Conservation (phyloP, 1,140 invertebrate species). For the Euschistus heros region DNA sequence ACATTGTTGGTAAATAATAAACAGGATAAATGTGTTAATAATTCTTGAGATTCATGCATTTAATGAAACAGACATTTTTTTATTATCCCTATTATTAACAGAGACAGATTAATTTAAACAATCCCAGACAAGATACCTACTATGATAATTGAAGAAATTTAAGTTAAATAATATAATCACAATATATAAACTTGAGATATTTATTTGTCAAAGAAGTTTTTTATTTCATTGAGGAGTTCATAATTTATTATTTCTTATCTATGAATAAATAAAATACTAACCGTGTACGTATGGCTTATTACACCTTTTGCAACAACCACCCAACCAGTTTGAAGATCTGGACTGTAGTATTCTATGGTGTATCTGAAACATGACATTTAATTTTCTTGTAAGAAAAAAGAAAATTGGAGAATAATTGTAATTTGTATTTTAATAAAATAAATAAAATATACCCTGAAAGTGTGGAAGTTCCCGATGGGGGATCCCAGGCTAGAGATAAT, state of each 20-base stretch:
- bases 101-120: no score
- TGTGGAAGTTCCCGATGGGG: slow-evolving; percentile 39
- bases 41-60: no score
- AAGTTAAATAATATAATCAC: not conserved
- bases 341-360: slow-evolving; percentile 78
- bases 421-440: not conserved
- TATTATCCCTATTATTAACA: no score
- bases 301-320: slow-evolving; percentile 57
- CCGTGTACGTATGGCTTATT: slow-evolving; percentile 50
- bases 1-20: no score
- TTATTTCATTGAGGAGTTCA: no score
- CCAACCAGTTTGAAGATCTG: slow-evolving; percentile 68
- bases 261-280: slow-evolving; percentile 34
- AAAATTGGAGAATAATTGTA: not conserved
- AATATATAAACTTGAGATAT: no score
- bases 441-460: slow-evolving; percentile 21
- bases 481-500: slow-evolving; percentile 69
- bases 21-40: no score
- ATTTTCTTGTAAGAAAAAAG: not conserved
- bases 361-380: slow-evolving; percentile 41
- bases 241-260: no score
- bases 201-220: no score
- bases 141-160: not conserved
- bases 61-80: no score
- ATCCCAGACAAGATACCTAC: no score